These are phyloP conservation scores for Aphyosemion australe DNA, from an alignment of 2,113 vertebrate genomes.

Conservation along the genomic window DNA sequence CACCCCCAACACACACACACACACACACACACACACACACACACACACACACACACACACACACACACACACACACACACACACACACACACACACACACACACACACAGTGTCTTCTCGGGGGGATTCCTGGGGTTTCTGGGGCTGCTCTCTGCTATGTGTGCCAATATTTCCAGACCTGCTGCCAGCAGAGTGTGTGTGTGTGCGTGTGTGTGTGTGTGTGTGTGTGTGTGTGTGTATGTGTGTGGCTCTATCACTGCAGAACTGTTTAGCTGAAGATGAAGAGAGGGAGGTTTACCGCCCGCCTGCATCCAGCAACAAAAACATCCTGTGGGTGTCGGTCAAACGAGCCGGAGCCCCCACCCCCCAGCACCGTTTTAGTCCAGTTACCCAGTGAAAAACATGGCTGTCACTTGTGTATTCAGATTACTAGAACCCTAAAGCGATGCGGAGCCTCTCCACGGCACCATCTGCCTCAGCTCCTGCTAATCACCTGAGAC, in stretches of 20 bases:
- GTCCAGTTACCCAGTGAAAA: slow-evolving; percentile 18
- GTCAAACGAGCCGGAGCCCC: slow-evolving; percentile 46
- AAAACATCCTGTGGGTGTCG: slow-evolving; percentile 71
- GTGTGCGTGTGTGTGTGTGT: background rate
- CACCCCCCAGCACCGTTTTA: slow-evolving; percentile 27
- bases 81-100: slow-evolving; percentile 66
- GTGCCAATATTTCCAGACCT: slow-evolving; percentile 73
- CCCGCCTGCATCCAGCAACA: slow-evolving; percentile 43
- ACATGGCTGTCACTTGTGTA: slow-evolving; percentile 36
- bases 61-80: slow-evolving; percentile 65
- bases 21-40: no score
- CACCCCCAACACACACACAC: slow-evolving; percentile 31
- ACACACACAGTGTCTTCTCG: slow-evolving; percentile 66
- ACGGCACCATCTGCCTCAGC: slow-evolving; percentile 68
- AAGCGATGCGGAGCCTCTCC: slow-evolving; percentile 56
- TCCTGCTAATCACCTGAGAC: slow-evolving; percentile 75
- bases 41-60: slow-evolving; percentile 43
- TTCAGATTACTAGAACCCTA: slow-evolving; percentile 62
- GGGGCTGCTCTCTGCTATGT: slow-evolving; percentile 61
- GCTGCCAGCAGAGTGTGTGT: slow-evolving; percentile 37
- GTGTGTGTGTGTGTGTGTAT: background rate
- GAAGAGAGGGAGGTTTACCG: slow-evolving; percentile 26
- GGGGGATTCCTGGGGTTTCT: slow-evolving; percentile 77
- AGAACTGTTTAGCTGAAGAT: slow-evolving; percentile 35
- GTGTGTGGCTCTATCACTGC: slow-evolving; percentile 55